These are phyloP conservation scores for Leptopterna dolabrata DNA, from an alignment of 2,888 invertebrate genomes.

Conservation along the genomic window DNA sequence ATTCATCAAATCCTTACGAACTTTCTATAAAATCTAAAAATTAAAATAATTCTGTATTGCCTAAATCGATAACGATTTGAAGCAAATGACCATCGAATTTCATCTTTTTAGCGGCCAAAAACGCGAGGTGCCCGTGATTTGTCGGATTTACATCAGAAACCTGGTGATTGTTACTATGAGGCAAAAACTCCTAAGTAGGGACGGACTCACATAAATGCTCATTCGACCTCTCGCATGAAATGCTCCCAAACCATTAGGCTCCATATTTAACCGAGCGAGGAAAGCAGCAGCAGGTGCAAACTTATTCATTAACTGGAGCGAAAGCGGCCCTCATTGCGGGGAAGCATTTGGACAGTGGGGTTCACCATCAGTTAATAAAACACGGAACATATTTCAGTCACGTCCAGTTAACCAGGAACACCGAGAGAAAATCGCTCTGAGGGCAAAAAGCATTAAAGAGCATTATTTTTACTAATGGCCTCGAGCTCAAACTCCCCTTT, in stretches of 20 bases:
- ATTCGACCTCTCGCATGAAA: too few relatives aligned
- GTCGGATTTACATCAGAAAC: too few relatives aligned
- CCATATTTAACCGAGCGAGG: neutral
- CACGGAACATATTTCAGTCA: neutral
- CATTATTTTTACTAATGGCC: neutral
- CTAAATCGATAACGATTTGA: too few relatives aligned
- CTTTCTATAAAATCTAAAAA: too few relatives aligned
- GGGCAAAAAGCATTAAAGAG: neutral
- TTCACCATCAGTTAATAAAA: neutral
- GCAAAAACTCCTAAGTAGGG: too few relatives aligned
- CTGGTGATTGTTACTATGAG: too few relatives aligned
- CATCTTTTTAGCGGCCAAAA: too few relatives aligned
- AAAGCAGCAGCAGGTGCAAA: neutral
- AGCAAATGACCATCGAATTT: too few relatives aligned
- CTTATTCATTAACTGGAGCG: neutral
- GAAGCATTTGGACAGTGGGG: neutral
- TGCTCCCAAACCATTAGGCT: neutral
- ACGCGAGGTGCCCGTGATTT: too few relatives aligned
- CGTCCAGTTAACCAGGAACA: constrained; percentile 7
- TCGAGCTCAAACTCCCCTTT: neutral
- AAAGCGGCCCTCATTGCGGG: neutral
- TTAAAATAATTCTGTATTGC: too few relatives aligned
- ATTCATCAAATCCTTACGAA: too few relatives aligned
- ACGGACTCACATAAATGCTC: too few relatives aligned
- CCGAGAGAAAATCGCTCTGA: neutral